phyloP scores from a whole-genome alignment of 2,888 invertebrate species.

The Tenthredo mesomela region DNA sequence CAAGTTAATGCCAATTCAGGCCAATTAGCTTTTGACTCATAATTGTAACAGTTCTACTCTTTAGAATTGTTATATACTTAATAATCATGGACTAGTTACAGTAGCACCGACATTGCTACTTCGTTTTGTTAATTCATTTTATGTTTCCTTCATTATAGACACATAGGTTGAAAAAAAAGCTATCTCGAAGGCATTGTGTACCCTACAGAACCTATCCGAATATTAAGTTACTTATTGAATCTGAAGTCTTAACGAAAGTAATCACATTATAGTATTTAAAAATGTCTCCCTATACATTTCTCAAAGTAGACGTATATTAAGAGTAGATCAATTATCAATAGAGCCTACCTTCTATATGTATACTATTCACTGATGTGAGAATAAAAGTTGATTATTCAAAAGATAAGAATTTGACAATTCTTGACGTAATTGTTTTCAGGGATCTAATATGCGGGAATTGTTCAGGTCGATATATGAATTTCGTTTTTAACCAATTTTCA shows the following conservation, averaged over 20 bases:
- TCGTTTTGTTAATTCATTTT: background rate
- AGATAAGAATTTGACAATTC: background rate
- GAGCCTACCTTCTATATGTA: constrained; percentile 20
- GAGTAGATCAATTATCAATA: background rate
- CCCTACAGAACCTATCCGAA: background rate
- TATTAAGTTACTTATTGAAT: constrained; percentile 15
- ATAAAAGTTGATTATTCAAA: background rate
- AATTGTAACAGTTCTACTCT: constrained; percentile 69
- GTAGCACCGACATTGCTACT: background rate
- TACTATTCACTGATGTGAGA: background rate
- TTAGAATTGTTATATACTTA: constrained; percentile 35
- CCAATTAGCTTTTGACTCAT: constrained; percentile 74
- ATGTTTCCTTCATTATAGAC: background rate
- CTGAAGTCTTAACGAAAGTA: constrained; percentile 6
- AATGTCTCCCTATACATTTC: background rate
- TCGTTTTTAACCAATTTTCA: constrained; percentile 77
- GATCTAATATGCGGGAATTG: background rate
- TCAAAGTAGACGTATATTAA: background rate
- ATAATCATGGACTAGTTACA: background rate
- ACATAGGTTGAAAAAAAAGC: background rate
- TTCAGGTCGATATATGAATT: background rate
- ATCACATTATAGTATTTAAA: constrained; percentile 10
- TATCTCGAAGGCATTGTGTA: background rate
- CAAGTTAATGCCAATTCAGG: constrained; percentile 71
- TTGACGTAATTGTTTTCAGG: background rate